Base-by-base conservation (phyloP, 2,888 invertebrate species). In the Brassicogethes aeneus region DNA sequence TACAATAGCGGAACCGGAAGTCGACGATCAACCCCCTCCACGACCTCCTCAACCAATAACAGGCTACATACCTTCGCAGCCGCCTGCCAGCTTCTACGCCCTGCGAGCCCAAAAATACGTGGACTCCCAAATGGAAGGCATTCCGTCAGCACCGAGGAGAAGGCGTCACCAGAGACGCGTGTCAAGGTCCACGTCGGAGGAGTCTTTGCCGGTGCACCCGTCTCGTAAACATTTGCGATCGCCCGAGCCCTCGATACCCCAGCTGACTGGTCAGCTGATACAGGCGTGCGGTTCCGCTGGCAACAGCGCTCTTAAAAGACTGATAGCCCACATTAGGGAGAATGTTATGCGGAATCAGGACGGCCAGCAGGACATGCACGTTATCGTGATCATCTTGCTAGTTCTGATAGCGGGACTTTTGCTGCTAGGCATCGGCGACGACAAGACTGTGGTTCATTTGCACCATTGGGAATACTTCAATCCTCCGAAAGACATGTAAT, bases 391-490 rank as follows among this genome's bases (percentile, higher is more conserved):
- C 41, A 82, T 89, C 58, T 76, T 90, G 47, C 73, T 91, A 43
- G 76, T 90, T 37, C 70, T 90, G 47, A 77, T 90, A 29, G 84
- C 85, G 37, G 85, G 83, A 12, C 72, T 90, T 44, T 75, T 90
- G 46, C 73, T 90, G 66, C 74, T 87, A 48, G 80, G 85, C 37
- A 75, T 84, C 44, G 81, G 83, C 45, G 78, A 80, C 46, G 70
- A 70, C 37, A 72, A 70, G 45, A 76, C 81, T 41, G 80, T 81
- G 37, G 76, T 85, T 50, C 86, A 89, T 62, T 80, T 84, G 54
- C 85, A 87, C 62, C 88, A 88, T 55, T 89, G 89, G 89, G 89
- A 89, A 64, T 89, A 82, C 65, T 85, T 88, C 56, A 88, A 88
- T 70, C 88, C 88, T 8, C 88, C 88, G 5, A 79, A 79, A 45